These are phyloP conservation scores for Morbakka virulenta DNA, from an alignment of 30 jellyfish, hydroid and myxozoan genomes.

Conservation along the genomic window DNA sequence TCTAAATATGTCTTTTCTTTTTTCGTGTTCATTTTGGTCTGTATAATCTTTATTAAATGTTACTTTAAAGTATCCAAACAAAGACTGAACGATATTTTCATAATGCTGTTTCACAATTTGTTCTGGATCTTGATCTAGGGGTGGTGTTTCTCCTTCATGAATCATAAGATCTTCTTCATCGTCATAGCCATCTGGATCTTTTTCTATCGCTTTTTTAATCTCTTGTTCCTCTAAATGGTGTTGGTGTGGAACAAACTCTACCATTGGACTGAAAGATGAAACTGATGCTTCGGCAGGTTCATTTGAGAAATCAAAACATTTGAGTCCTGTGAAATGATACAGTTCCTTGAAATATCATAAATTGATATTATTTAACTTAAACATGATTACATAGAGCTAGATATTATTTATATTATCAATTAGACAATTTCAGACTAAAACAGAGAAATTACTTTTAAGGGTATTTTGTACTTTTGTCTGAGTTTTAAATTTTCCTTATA, in stretches of 20 bases:
- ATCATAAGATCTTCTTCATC: conserved; percentile 13
- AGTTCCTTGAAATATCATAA: not conserved
- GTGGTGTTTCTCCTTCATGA: not conserved
- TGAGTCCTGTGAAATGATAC: conserved; percentile 37
- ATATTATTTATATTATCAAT: too few species aligned
- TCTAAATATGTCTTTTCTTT: conserved; percentile 77
- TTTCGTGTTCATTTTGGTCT: conserved; percentile 67
- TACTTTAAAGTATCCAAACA: conserved; percentile 55
- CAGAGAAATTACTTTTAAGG: too few species aligned
- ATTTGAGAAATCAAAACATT: conserved; percentile 71
- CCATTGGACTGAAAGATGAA: conserved; percentile 79
- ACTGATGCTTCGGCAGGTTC: conserved; percentile 62
- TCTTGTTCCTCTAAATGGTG: too few species aligned
- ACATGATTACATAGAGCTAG: too few species aligned
- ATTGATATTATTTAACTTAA: not conserved
- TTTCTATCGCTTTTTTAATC: conserved; percentile 15
- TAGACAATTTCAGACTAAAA: too few species aligned
- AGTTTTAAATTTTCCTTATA: too few species aligned
- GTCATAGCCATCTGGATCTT: conserved; percentile 29
- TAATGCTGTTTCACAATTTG: conserved; percentile 15
- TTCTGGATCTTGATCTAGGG: not conserved
- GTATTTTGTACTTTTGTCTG: too few species aligned
- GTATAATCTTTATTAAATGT: conserved; percentile 55
- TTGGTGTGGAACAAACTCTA: conserved; percentile 78
- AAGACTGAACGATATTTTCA: conserved; percentile 59